Percentiles rank a stretch among this genome's conserved stretches.
phyloP scores from a whole-genome alignment of 2,797 vertebrate genomes.

The Molossus molossus region DNA sequence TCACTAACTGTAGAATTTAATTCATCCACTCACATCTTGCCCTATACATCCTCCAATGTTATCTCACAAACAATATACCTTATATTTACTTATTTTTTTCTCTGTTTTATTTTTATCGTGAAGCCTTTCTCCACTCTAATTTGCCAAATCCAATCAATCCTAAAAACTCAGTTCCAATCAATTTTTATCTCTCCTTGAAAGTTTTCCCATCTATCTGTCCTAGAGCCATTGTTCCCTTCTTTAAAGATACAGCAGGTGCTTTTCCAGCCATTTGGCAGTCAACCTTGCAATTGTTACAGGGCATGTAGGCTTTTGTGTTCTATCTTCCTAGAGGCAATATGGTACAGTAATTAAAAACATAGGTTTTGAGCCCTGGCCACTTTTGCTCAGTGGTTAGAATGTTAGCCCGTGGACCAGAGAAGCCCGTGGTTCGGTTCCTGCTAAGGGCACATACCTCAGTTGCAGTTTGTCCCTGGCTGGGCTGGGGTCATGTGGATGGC shows the following conservation, averaged over 20 bases:
- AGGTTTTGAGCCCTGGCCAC: background rate
- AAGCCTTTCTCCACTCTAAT: background rate
- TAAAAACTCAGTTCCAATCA: background rate
- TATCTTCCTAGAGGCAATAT: background rate
- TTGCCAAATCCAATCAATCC: background rate
- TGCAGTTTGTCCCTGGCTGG: no score
- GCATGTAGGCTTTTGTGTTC: background rate
- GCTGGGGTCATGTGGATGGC: no score
- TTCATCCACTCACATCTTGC: background rate
- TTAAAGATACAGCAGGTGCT: accelerated
- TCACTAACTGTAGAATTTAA: background rate
- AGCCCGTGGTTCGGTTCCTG: no score
- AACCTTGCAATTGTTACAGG: background rate
- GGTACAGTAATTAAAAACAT: background rate
- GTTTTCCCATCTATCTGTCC: background rate
- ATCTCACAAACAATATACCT: background rate
- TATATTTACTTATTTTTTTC: background rate
- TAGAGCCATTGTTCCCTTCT: background rate
- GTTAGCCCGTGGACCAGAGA: no score
- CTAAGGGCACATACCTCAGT: no score
- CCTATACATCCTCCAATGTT: background rate
- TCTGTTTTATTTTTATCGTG: background rate
- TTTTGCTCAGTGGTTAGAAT: no score
- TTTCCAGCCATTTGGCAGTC: background rate
- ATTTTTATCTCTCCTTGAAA: background rate